Percentiles rank a stretch among this genome's conserved stretches.
These are phyloP conservation scores for Leptobrachium ailaonicum DNA, from an alignment of 2,113 vertebrate genomes.

Conservation along the genomic window DNA sequence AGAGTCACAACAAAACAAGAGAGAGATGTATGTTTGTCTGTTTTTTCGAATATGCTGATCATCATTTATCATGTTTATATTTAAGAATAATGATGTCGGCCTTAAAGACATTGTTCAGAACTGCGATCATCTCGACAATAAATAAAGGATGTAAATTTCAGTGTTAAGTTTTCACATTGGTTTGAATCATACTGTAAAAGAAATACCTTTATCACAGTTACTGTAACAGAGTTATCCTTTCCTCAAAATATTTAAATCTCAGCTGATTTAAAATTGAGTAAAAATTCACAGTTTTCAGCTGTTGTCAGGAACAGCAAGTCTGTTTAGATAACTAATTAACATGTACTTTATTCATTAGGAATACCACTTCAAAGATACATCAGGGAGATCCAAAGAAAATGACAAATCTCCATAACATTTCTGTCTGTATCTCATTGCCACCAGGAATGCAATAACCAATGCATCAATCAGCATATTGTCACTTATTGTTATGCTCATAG, in stretches of 20 bases:
- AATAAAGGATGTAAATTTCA: too few relatives aligned
- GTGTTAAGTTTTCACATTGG: too few relatives aligned
- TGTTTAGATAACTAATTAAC: slow-evolving; percentile 38
- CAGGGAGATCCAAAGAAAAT: neutral
- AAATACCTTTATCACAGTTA: slow-evolving; percentile 5
- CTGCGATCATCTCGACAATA: too few relatives aligned
- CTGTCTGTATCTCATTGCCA: neutral
- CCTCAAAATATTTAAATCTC: slow-evolving; percentile 22
- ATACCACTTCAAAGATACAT: neutral
- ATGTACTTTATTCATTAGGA: slow-evolving; percentile 9
- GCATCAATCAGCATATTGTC: too few relatives aligned
- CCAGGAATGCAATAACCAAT: neutral
- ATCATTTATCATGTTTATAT: too few relatives aligned
- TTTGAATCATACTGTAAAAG: neutral
- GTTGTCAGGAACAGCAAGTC: slow-evolving; percentile 20
- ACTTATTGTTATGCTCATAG: too few relatives aligned
- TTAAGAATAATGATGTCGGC: too few relatives aligned
- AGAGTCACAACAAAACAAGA: too few relatives aligned
- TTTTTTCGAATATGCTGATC: too few relatives aligned
- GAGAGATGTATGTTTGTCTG: too few relatives aligned
- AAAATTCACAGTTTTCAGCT: slow-evolving; percentile 31
- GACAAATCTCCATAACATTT: neutral
- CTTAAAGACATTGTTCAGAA: too few relatives aligned
- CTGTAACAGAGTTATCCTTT: neutral
- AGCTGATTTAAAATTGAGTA: slow-evolving; percentile 17